A percentile compares a stretch with the other conserved stretches of the same genome.
These are phyloP conservation scores for Nyleta sp. DNA, from an alignment of 2,888 invertebrate species.

Conservation along the genomic window DNA sequence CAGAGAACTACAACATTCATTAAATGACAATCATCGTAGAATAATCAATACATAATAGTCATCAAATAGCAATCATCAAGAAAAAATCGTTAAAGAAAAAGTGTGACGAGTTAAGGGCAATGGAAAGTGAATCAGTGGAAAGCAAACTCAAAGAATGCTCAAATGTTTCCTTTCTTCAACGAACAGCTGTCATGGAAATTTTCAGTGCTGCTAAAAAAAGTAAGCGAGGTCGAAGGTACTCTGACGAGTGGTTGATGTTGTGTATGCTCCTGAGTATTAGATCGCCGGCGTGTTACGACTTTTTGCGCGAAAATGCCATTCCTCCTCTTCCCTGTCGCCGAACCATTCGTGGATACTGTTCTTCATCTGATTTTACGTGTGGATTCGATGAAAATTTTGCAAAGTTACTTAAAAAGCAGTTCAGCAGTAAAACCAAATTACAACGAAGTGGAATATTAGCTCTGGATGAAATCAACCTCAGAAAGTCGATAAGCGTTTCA, in stretches of 20 bases:
- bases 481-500: constrained; percentile 58
- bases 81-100: constrained; percentile 3
- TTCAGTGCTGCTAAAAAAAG: constrained; percentile 38
- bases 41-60: too few species aligned
- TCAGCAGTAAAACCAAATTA: constrained; percentile 33
- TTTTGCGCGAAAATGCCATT: constrained; percentile 59
- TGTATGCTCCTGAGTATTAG: constrained; percentile 66
- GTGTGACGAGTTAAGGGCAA: constrained; percentile 10
- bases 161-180: constrained; percentile 10
- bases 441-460: constrained; percentile 55
- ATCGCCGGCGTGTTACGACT: constrained; percentile 64
- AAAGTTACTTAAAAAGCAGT: constrained; percentile 49
- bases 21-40: too few species aligned
- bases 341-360: constrained; percentile 60
- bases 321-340: constrained; percentile 61
- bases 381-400: constrained; percentile 64
- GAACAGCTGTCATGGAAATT: constrained; percentile 46
- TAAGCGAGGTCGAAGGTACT: constrained; percentile 50
- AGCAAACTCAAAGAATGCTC: background rate
- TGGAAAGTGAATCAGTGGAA: constrained; percentile 16
- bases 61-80: too few species aligned
- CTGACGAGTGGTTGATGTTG: constrained; percentile 62
- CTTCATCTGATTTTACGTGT: constrained; percentile 45
- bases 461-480: constrained; percentile 65
- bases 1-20: too few species aligned